phyloP scores from a whole-genome alignment of 2,113 vertebrate genomes.

The Macroglossus sobrinus region DNA sequence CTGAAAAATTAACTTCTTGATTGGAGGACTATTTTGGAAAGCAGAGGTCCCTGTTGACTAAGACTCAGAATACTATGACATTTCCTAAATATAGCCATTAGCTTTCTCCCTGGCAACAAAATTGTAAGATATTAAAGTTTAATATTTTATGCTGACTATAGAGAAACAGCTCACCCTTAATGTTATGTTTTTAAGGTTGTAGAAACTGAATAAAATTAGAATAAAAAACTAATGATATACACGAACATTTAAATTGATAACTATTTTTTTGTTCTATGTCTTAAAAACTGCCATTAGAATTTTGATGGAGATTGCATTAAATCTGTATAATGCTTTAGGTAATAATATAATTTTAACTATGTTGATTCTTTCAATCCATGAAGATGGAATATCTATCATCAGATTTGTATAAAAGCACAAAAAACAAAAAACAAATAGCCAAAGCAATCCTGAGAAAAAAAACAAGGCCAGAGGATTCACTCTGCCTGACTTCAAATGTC shows the following conservation, averaged over 20 bases:
- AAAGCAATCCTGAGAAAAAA: too few species aligned
- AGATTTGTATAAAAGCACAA: too few species aligned
- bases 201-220: not conserved
- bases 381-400: too few species aligned
- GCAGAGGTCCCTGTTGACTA: not conserved
- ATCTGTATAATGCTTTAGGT: too few species aligned
- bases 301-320: too few species aligned
- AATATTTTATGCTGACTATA: not conserved
- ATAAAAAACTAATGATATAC: not conserved
- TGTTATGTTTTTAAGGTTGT: not conserved
- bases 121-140: conserved; percentile 10
- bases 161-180: not conserved
- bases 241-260: not conserved
- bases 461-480: too few species aligned
- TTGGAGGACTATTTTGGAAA: not conserved
- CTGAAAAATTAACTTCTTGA: not conserved
- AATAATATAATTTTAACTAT: too few species aligned
- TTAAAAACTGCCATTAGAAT: too few species aligned
- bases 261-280: too few species aligned
- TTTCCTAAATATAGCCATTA: not conserved
- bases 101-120: not conserved
- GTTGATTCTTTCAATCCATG: too few species aligned
- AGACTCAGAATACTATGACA: not conserved
- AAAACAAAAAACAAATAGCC: too few species aligned
- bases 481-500: too few species aligned